Conservation (phyloP, 1,140 invertebrate species). For the Helicoverpa armigera region DNA sequence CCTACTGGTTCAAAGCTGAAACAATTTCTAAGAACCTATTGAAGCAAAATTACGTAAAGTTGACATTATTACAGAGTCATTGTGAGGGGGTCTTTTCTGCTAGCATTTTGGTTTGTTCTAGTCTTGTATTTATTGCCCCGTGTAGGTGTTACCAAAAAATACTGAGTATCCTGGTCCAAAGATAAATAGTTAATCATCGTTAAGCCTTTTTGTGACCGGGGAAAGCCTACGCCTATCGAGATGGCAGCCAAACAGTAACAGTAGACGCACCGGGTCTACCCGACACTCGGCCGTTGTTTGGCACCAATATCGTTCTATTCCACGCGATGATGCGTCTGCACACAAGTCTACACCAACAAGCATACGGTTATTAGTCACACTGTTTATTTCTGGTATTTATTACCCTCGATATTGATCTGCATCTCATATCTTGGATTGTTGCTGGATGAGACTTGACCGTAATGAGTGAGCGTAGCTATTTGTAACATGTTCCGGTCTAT, state of each 20-base stretch:
- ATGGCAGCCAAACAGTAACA: conserved; percentile 22
- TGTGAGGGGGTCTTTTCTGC: no score
- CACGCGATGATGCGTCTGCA: conserved; percentile 65
- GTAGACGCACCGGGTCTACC: conserved; percentile 34
- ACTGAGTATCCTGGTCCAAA: no score
- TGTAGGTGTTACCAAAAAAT: no score
- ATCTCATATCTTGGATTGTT: conserved; percentile 31
- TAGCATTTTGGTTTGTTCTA: no score
- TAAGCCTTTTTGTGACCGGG: conserved; percentile 19
- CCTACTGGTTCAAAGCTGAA: no score
- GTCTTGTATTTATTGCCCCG: no score
- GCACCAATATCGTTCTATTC: conserved; percentile 64
- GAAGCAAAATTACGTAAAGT: no score
- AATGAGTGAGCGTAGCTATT: conserved; percentile 4
- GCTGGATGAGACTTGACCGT: background rate
- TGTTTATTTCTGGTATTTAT: conserved; percentile 60
- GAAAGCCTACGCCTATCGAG: conserved; percentile 42
- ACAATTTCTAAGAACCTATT: no score
- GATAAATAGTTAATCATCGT: background rate
- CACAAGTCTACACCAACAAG: conserved; percentile 47
- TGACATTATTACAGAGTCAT: no score
- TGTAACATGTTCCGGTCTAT: background rate
- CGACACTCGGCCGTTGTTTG: conserved; percentile 25
- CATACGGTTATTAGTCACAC: conserved; percentile 57
- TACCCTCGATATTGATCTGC: conserved; percentile 41